Evolutionary conservation across 2,797 vertebrate genomes (phyloP).

Genomic region (Coregonus sp.): DNA sequence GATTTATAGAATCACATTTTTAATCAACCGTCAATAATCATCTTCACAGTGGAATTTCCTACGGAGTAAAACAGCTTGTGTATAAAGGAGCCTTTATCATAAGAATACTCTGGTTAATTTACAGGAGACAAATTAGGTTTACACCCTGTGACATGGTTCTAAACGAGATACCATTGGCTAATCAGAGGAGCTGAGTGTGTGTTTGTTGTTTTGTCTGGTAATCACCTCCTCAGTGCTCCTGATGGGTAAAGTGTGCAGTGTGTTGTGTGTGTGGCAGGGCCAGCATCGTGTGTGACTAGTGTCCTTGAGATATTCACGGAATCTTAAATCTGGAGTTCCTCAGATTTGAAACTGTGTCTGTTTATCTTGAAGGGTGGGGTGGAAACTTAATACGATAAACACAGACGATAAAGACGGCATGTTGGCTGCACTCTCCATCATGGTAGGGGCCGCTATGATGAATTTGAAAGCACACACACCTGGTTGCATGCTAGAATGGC

Average conservation of each 20-base stretch:
- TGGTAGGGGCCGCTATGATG: too few relatives aligned
- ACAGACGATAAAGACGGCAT: too few relatives aligned
- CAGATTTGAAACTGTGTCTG: constrained; percentile 53
- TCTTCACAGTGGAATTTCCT: constrained; percentile 13
- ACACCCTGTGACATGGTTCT: neutral
- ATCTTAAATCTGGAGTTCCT: constrained; percentile 70
- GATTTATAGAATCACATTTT: constrained; percentile 49
- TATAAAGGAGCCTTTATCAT: neutral
- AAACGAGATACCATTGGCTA: neutral
- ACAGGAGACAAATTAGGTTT: neutral
- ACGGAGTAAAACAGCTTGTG: neutral
- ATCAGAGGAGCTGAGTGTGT: constrained; percentile 1
- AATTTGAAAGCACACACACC: too few relatives aligned
- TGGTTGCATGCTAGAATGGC: too few relatives aligned
- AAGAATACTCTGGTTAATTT: neutral
- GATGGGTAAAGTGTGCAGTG: neutral
- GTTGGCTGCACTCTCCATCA: too few relatives aligned
- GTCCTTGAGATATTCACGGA: constrained; percentile 69
- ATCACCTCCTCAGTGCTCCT: neutral
- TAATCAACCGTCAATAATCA: constrained; percentile 43
- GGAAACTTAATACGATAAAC: too few relatives aligned
- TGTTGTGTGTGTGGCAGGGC: constrained; percentile 6
- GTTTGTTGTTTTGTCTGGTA: neutral
- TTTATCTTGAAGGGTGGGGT: constrained; percentile 6
- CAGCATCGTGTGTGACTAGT: constrained; percentile 17